phyloP scores from a whole-genome alignment of 2,797 vertebrate species.

The Vultur gryphus region DNA sequence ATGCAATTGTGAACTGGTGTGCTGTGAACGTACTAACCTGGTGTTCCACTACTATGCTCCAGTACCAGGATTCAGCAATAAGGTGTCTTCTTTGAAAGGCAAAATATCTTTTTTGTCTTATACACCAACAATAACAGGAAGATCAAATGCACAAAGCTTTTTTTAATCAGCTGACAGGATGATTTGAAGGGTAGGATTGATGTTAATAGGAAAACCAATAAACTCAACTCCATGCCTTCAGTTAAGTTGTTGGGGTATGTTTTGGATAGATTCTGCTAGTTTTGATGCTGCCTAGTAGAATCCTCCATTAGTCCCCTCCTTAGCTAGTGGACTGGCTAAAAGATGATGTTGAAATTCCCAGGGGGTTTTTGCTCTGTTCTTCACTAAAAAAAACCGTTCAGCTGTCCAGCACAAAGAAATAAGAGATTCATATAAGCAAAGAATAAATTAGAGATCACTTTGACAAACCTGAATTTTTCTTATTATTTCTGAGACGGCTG shows the following conservation, averaged over 20 bases:
- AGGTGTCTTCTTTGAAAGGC: background rate
- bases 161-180: background rate
- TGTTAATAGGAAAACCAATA: background rate
- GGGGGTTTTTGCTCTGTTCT: background rate
- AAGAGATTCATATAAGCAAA: background rate
- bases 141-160: background rate
- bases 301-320: background rate
- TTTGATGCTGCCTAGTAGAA: background rate
- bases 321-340: background rate
- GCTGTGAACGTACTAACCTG: background rate
- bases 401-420: background rate
- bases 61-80: background rate
- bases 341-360: background rate
- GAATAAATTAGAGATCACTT: background rate
- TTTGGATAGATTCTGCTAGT: background rate
- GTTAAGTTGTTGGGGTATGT: background rate
- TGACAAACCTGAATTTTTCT: background rate
- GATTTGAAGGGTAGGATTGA: background rate
- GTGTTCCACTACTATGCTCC: background rate
- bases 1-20: background rate
- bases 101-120: background rate
- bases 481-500: background rate
- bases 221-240: background rate
- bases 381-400: background rate
- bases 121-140: background rate